Base-by-base conservation (phyloP, 2,888 invertebrate species). In the Marronus borbonicus region DNA sequence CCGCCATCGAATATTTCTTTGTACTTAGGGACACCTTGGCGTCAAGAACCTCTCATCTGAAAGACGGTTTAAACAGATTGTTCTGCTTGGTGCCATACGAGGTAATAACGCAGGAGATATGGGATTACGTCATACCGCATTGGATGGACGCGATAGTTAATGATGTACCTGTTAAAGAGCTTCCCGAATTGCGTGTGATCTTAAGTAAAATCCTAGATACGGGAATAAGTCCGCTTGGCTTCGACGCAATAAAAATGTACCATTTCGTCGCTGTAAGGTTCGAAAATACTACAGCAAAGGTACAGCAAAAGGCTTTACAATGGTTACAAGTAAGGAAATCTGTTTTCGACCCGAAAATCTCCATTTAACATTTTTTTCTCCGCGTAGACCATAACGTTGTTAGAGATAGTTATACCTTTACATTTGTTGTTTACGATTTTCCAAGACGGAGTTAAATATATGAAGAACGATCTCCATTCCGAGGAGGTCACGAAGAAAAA, bases 91-190 rank as follows among this genome's bases (percentile, higher is more conserved):
- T 99, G 49, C 99, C 99, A 0, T 99, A 99, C 88, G 98, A 99
- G 84, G 96, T 99, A 36, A 96, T 99, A 82, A 97, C 97, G 0
- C 94, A 96, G 81, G 97, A 98, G 85, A 97, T 98, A 77, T 99
- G 99, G 99, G 97, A 98, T 87, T 95, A 95, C 87, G 97, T 99
- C 28, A 99, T 99, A 97, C 99, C 99, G 0, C 95, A 97, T 84
- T 99, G 99, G 99, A 95, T 99, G 94, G 98, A 98, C 88, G 97
- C 98, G 0, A 97, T 99, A 82, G 96, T 96, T 72, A 95, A 95
- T 80, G 97, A 97, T 86, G 96, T 97, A 0, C 96, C 96, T 0
- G 96, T 97, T 87, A 95, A 96, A 87, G 98, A 97, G 85, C 89
- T 97, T 62, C 90, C 92, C 69, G 97, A 97, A 86, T 88, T 98